phyloP scores from a whole-genome alignment of 1,140 invertebrate species.

The Liolophura sinensis region DNA sequence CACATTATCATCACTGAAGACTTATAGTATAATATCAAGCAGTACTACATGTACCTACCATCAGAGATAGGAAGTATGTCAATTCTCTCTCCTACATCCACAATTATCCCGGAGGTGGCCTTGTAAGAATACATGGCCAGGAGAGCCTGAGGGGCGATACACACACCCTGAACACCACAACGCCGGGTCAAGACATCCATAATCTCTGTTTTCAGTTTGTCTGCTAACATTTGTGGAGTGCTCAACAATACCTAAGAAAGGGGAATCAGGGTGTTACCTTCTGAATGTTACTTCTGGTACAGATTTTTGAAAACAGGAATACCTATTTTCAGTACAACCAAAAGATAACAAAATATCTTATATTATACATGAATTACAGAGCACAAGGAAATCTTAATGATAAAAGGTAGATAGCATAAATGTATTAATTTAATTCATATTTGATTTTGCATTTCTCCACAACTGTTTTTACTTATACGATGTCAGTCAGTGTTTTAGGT shows the following conservation, averaged over 20 bases:
- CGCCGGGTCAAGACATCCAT: slow-evolving; percentile 59
- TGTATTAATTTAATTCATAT: too few species aligned
- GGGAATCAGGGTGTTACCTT: not conserved
- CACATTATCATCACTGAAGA: not conserved
- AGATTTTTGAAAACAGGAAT: too few species aligned
- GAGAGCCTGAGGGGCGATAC: slow-evolving; percentile 67
- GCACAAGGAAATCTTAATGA: too few species aligned
- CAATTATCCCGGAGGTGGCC: slow-evolving; percentile 67
- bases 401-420: too few species aligned
- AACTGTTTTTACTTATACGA: not conserved
- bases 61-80: slow-evolving; percentile 69
- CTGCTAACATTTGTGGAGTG: slow-evolving; percentile 60
- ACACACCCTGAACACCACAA: slow-evolving; percentile 60
- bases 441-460: too few species aligned
- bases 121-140: slow-evolving; percentile 68
- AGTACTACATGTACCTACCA: slow-evolving; percentile 52
- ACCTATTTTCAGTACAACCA: too few species aligned
- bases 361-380: too few species aligned
- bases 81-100: slow-evolving; percentile 68
- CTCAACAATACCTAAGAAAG: slow-evolving; percentile 57
- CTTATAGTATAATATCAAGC: not conserved
- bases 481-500: not conserved
- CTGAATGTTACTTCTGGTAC: not conserved
- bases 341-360: too few species aligned
- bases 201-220: slow-evolving; percentile 55